phyloP scores from a whole-genome alignment of 2,888 invertebrate genomes.

The Tetanocera ferruginea region DNA sequence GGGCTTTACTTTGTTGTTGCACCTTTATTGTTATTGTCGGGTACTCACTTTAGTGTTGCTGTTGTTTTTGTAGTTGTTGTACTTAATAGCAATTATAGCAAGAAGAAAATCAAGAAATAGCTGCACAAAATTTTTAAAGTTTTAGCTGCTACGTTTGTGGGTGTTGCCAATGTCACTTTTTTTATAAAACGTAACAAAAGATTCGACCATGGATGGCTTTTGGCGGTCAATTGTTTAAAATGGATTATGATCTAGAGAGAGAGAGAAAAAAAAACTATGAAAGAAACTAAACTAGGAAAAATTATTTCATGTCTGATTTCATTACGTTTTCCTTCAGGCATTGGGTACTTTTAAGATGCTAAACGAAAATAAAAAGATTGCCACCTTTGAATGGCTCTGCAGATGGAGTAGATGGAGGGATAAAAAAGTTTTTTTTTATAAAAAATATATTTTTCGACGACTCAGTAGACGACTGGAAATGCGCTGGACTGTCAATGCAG shows the following conservation, averaged over 20 bases:
- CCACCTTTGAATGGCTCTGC: background rate
- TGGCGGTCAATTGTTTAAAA: background rate
- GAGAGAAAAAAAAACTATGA: too few species aligned
- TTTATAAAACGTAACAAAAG: background rate
- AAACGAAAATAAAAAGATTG: background rate
- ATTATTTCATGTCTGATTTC: background rate
- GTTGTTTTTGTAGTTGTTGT: background rate
- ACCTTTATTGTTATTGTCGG: background rate
- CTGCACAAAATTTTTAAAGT: background rate
- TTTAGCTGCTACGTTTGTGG: background rate
- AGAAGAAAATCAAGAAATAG: background rate
- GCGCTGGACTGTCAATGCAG: background rate
- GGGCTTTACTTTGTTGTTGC: constrained; percentile 14
- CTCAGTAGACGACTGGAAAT: background rate
- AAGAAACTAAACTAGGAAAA: background rate
- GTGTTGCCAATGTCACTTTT: background rate
- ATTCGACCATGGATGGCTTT: background rate
- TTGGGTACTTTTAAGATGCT: background rate
- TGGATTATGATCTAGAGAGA: background rate
- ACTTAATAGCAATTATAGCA: constrained; percentile 23
- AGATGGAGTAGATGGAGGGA: background rate
- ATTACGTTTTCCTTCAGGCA: constrained; percentile 2
- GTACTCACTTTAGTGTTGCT: background rate
- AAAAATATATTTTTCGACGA: background rate
- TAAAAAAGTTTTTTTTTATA: background rate